Evolutionary conservation across 2,888 invertebrate species (phyloP).

Genomic region (Oxytorus armatus): DNA sequence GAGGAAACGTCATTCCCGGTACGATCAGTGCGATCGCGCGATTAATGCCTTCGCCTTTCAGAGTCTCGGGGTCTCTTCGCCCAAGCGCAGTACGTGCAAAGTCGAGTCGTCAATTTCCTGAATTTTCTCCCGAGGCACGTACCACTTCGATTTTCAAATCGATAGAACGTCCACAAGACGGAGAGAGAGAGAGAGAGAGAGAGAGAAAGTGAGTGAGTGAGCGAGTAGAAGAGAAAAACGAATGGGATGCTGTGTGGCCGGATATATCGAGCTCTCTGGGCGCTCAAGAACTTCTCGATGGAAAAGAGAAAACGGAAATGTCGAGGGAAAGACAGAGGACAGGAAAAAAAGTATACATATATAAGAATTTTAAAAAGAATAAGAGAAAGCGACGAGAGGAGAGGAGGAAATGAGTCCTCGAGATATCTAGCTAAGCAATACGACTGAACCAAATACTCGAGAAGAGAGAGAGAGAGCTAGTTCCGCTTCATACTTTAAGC

Average conservation of each 20-base stretch:
- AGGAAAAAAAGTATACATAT: not conserved
- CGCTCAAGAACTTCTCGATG: constrained; percentile 27
- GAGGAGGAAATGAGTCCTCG: constrained; percentile 3
- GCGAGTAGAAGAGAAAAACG: constrained; percentile 15
- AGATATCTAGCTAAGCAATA: not conserved
- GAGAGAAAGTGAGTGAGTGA: constrained; percentile 5
- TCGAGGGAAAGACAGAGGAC: constrained; percentile 37
- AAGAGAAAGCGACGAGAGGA: constrained; percentile 6
- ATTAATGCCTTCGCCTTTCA: constrained; percentile 56
- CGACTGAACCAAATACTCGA: not conserved
- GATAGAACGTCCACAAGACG: constrained; percentile 39
- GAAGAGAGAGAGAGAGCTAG: too few relatives aligned
- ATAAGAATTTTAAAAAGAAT: constrained; percentile 15
- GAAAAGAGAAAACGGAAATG: constrained; percentile 36
- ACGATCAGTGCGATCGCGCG: constrained; percentile 63
- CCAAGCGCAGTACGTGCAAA: constrained; percentile 63
- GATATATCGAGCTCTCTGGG: constrained; percentile 51
- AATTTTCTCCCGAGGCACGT: constrained; percentile 70
- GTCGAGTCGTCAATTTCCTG: constrained; percentile 70
- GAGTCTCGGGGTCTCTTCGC: constrained; percentile 26
- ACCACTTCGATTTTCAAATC: constrained; percentile 69
- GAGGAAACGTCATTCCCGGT: constrained; percentile 58
- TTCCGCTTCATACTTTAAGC: too few relatives aligned
- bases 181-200: constrained; percentile 11
- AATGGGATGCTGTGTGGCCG: constrained; percentile 53